These are phyloP conservation scores for Lomographa bimaculata DNA, from an alignment of 2,888 invertebrate genomes.

Conservation along the genomic window DNA sequence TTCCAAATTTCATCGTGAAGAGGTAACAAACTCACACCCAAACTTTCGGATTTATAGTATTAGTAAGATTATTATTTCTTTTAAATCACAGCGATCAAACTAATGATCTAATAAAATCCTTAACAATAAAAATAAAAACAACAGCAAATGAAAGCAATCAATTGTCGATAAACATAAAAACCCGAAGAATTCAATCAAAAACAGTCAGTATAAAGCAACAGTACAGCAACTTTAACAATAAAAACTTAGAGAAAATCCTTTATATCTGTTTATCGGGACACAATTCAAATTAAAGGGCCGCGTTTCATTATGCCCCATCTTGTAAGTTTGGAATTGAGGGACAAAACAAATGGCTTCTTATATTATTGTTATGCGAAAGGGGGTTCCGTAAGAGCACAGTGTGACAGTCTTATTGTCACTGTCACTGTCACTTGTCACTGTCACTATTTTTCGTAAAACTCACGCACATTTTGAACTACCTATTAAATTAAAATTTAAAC, in stretches of 20 bases:
- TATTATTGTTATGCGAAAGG: neutral
- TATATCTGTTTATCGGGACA: constrained; percentile 46
- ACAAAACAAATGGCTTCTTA: constrained; percentile 20
- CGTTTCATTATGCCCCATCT: constrained; percentile 41
- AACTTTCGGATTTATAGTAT: too few species aligned
- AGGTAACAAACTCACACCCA: too few species aligned
- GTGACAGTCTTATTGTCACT: too few species aligned
- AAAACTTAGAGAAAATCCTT: constrained; percentile 35
- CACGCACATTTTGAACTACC: too few species aligned
- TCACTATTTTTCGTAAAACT: too few species aligned
- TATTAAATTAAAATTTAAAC: too few species aligned
- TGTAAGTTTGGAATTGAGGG: constrained; percentile 33
- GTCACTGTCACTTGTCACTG: too few species aligned
- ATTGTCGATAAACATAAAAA: constrained; percentile 10
- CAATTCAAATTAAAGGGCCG: constrained; percentile 46
- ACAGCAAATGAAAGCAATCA: constrained; percentile 2
- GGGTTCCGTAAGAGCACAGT: too few species aligned
- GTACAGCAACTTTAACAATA: constrained; percentile 36
- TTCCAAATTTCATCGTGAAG: too few species aligned
- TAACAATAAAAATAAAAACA: constrained; percentile 2
- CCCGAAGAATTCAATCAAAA: constrained; percentile 28
- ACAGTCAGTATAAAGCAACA: constrained; percentile 17
- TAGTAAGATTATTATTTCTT: too few species aligned
- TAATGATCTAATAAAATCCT: too few species aligned
- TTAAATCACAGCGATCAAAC: too few species aligned